Base-by-base conservation (phyloP, 2,888 invertebrate species). In the Hyposoter didymator region DNA sequence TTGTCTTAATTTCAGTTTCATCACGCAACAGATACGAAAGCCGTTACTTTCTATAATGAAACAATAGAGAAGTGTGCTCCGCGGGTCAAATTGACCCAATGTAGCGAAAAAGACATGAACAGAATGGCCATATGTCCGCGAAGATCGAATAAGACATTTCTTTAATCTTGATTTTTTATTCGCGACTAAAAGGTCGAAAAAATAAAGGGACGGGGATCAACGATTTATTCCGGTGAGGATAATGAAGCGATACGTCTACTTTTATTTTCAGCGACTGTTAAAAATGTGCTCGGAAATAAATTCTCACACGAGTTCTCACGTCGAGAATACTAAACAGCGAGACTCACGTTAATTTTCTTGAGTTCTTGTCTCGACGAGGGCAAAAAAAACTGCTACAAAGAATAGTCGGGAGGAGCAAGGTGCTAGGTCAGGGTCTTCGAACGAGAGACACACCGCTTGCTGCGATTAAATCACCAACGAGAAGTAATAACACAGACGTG, bases 401-500 rank as follows among this genome's bases (percentile, higher is more conserved):
- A 69, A 67, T 80, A 43, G 59, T 69, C 39, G 59, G 47, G 43
- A 74, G 79, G 81, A 81, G 75, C 78, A 78, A 87, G 85, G 87
- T 84, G 86, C 83, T 86, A 86, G 87, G 86, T 87, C 87, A 87
- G 84, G 86, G 86, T 87, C 84, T 85, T 43, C 47, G 47, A 70
- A 67, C 59, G 28, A 72, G 73, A 76, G 85, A 72, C 79, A 67
- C 78, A 66, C 45, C 75, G 72, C 67, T 78, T 76, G 73, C 79
- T 45, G 78, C 78, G 82, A 86, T 87, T 83, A 81, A 86, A 87
- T 87, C 84, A 75, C 83, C 62, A 69, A 76, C 55, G 67, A 75
- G 82, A 76, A 82, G n/a, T 66, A 80, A 85, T 52, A 67, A 75
- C 70, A 67, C 75, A 52, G 14, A 74, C 72, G 72, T 72, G 32